Conservation (phyloP, 2,888 invertebrate genomes). For the Gnatocerus cornutus region DNA sequence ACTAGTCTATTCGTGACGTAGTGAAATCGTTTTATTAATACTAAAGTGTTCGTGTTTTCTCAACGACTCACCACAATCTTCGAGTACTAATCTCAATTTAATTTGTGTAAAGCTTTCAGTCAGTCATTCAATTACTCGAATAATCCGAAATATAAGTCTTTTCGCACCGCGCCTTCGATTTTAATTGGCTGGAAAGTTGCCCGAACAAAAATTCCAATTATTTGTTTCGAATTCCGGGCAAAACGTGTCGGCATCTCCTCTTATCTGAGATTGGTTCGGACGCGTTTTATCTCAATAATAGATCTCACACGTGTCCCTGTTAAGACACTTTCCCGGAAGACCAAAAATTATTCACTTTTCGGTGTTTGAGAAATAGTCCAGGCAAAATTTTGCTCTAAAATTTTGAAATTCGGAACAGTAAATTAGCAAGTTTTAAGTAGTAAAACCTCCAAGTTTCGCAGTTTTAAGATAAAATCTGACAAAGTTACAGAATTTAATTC, state of each 20-base stretch:
- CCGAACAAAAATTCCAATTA: no score
- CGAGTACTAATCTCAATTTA: constrained; percentile 38
- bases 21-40: constrained; percentile 35
- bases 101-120: constrained; percentile 43
- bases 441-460: no score
- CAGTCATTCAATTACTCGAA: constrained; percentile 42
- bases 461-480: no score
- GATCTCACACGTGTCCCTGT: constrained; percentile 26
- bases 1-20: constrained; percentile 19
- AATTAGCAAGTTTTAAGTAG: no score
- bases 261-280: constrained; percentile 31
- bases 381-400: no score
- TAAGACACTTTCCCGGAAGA: no score
- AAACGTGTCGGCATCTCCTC: constrained; percentile 22
- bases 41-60: constrained; percentile 31
- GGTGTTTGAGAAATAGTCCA: no score
- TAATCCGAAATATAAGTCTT: constrained; percentile 30
- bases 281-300: constrained; percentile 28
- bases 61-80: constrained; percentile 36
- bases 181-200: no score
- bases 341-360: constrained; percentile 28
- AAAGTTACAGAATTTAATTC: no score
- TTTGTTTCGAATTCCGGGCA: constrained; percentile 14
- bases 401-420: no score
- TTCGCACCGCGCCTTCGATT: no score